A percentile compares a stretch with the other conserved stretches of the same genome.
Evolutionary conservation across 92 coral and sea anemone genomes (phyloP).

Genomic region (Micromussa lordhowensis): DNA sequence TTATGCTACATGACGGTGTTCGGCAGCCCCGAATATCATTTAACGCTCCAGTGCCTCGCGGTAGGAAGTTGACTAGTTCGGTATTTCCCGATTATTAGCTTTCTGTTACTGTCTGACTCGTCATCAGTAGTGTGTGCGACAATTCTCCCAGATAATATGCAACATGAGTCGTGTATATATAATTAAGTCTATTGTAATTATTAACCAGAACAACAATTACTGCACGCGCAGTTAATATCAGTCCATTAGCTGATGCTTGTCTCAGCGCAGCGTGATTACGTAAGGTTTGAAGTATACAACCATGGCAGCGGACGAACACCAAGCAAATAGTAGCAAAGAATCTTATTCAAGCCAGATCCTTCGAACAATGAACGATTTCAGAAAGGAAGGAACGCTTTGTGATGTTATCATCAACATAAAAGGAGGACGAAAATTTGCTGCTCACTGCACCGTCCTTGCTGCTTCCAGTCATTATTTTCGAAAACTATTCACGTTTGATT

Average conservation of each 20-base stretch:
- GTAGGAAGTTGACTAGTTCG: no score
- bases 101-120: no score
- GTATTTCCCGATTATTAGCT: no score
- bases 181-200: no score
- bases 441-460: conserved; percentile 53
- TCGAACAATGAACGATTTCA: conserved; percentile 20
- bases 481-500: conserved; percentile 12
- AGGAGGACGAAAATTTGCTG: conserved; percentile 21
- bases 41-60: no score
- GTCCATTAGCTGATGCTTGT: not conserved
- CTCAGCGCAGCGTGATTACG: not conserved
- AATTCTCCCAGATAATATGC: not conserved
- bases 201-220: not conserved
- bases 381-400: conserved; percentile 34
- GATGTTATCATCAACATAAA: conserved; percentile 33
- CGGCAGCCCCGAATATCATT: no score
- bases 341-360: conserved; percentile 7
- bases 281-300: not conserved
- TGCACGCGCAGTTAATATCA: not conserved
- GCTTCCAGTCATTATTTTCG: conserved; percentile 44
- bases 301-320: not conserved
- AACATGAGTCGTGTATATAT: not conserved
- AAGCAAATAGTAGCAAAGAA: not conserved
- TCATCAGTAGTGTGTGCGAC: not conserved
- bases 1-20: no score